Base-by-base conservation (phyloP, 2,797 vertebrate genomes). In the Sebastiscus tertius region DNA sequence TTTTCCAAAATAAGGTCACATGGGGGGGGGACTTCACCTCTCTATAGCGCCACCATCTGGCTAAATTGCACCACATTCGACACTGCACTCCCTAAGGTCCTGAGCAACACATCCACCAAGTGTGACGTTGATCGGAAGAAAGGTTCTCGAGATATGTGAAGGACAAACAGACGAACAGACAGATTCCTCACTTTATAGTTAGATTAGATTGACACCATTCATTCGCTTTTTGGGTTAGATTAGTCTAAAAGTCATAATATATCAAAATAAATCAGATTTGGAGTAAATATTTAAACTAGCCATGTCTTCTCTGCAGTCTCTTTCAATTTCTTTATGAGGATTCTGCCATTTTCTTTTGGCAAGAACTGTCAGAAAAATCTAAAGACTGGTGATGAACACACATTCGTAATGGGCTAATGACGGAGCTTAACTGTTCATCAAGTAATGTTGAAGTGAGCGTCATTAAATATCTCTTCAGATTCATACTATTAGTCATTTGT, bases 361-460 rank as follows among this genome's bases (percentile, higher is more conserved):
- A 4, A 58, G 22, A 20, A 63, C 56, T 60, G 66, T 65, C 70
- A 79, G 33, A 63, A 63, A 79, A 63, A 42, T 71, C 18, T n/a
- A 20, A 22, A 29, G 31, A 39, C 52, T 67, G 42, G 14, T 49
- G 55, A 79, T 46, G 49, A 60, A 54, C 26, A 66, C 42, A 63
- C 76, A 59, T 63, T 58, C 26, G 54, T 66, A 60, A 81, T 52
- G 52, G 52, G 27, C 65, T 75, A 54, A 67, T 49, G 70, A 69
- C 52, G 54, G 81, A 72, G 70, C 63, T 64, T 71, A 68, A 64
- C 73, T 74, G 63, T 72, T 79, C 61, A 77, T 84, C 9, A 22
- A 36, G 49, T 39, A 29, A 56, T 34, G 59, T 11, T 56, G 56
- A 76, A 75, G 66, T 8, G 52, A 49, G 31, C 49, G 61, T 73